phyloP scores from a whole-genome alignment of 2,888 invertebrate genomes.

The Colletes collaris region DNA sequence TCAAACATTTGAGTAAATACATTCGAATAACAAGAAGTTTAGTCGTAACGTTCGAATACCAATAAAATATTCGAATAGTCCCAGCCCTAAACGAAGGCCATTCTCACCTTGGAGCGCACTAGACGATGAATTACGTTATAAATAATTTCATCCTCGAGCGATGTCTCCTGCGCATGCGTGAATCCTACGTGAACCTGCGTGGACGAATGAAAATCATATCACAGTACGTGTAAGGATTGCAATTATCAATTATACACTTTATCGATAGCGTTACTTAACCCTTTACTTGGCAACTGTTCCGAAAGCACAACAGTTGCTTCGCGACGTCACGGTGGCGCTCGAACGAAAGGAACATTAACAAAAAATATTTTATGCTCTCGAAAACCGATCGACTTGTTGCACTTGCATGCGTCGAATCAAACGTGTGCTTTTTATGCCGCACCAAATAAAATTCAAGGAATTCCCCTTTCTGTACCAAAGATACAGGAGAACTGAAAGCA shows the following conservation, averaged over 20 bases:
- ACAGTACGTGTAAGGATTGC: slow-evolving; percentile 32
- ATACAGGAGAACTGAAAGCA: slow-evolving; percentile 20
- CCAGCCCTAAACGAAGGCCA: no score
- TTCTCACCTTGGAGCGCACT: neutral
- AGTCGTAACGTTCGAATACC: no score
- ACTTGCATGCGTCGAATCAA: neutral
- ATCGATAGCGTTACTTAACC: slow-evolving; percentile 19
- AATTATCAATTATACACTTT: slow-evolving; percentile 33
- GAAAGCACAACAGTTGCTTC: slow-evolving; percentile 9
- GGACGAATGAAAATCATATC: slow-evolving; percentile 52
- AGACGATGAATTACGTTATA: neutral
- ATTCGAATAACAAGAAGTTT: no score
- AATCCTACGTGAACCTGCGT: slow-evolving; percentile 16
- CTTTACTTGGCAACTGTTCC: slow-evolving; percentile 17
- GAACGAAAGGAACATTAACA: slow-evolving; percentile 1
- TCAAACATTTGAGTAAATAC: no score
- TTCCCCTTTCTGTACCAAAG: neutral
- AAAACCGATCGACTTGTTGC: slow-evolving; percentile 5
- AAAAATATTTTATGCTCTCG: slow-evolving; percentile 2
- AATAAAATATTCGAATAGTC: no score
- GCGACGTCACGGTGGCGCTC: neutral
- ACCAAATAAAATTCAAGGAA: slow-evolving; percentile 20
- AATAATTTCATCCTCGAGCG: slow-evolving; percentile 10
- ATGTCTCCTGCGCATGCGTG: slow-evolving; percentile 1
- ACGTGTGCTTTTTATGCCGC: slow-evolving; percentile 22